Evolutionary conservation across 2,888 invertebrate species (phyloP), one percentile per base, ranked within the genome.

Genomic region (Brenthis daphne): DNA sequence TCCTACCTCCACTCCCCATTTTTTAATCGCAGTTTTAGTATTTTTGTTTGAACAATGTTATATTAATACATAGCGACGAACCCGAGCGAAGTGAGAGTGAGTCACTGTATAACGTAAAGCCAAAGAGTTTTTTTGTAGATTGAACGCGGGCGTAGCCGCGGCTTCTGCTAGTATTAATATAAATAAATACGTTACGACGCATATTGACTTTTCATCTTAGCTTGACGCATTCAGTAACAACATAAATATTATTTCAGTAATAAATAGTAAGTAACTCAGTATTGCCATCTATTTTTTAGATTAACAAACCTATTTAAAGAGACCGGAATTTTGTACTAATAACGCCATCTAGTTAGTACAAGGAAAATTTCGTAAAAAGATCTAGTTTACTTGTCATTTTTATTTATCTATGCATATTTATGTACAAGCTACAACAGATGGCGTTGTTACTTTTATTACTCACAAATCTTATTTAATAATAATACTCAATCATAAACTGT

Each of bases 401-500:
- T 8, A 13, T 20, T 20, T 20, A 47, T 58, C 29, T 5, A 8
- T 14, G 47, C n/a, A 58, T 48, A 29, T 29, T 1, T 43, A 11
- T n/a, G 29, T 60, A n/a, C 1, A 60, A 6, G 11, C 12, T 11
- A n/a, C 50, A 50, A 50, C 29, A 60, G 60, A 60, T 60, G 60
- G 50, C 60, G 50, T 47, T 43, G 37, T 0, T 43, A 43, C 1
- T 43, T 43, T 43, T 43, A 43, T 43, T 11, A 2, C 37, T 8
- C 37, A 37, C 1, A 8, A 37, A 37, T 37, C 6, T 29, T 29
- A 29, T 29, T 4, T 29, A 29, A 29, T 29, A 29, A 29, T 29
- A 29, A 29, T 29, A 29, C 3, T 29, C 29, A 29, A 4, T 29
- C 29, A 4, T 29, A 29, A 4, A 29, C 3, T 20, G 20, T 20